These are phyloP conservation scores for Drosophila planitibia DNA, from an alignment of 2,888 invertebrate genomes.

Conservation along the genomic window DNA sequence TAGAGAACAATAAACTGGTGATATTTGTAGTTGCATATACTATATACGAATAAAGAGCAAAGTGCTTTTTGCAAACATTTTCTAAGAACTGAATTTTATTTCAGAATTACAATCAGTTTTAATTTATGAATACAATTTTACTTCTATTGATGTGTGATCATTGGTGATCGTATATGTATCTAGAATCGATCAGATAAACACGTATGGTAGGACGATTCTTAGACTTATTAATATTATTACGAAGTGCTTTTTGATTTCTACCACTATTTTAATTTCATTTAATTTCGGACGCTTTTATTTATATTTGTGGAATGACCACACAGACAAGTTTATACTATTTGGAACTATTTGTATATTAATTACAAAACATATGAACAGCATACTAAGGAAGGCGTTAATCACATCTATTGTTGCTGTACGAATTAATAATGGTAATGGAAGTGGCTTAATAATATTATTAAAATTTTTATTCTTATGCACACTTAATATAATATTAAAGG, in stretches of 20 bases:
- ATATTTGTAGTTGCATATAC: slow-evolving; percentile 72
- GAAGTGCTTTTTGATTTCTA: not conserved
- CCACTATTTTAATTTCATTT: not conserved
- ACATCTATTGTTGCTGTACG: not conserved
- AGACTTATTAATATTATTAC: not conserved
- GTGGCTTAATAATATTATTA: not conserved
- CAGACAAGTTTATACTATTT: not conserved
- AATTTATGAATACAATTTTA: not conserved
- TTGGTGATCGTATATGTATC: not conserved
- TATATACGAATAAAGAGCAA: slow-evolving; percentile 29
- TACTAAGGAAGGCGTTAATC: not conserved
- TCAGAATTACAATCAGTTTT: not conserved
- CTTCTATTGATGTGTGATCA: not conserved
- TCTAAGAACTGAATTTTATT: not conserved
- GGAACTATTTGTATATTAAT: not conserved
- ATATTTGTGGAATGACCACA: not conserved
- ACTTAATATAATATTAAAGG: not conserved
- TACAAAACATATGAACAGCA: not conserved
- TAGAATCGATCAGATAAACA: not conserved
- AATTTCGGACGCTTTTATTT: not conserved
- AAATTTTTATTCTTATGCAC: not conserved
- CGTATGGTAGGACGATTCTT: not conserved
- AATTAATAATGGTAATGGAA: not conserved
- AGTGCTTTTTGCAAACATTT: slow-evolving; percentile 41
- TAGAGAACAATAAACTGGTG: slow-evolving; percentile 77